Conservation (phyloP, 2,888 invertebrate species). For the Drosophila bunnanda region DNA sequence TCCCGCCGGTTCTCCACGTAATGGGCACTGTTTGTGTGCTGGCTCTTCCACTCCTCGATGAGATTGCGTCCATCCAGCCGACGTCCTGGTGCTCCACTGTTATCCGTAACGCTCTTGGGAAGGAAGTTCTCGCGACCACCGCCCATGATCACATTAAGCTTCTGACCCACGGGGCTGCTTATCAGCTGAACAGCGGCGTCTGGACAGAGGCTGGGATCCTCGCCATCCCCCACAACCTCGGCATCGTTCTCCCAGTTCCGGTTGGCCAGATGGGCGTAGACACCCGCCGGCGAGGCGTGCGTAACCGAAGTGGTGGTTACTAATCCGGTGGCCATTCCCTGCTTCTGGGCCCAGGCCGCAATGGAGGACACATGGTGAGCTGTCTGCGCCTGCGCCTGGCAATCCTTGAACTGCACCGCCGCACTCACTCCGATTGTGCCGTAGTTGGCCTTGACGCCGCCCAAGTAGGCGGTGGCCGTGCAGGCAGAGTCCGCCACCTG, state of each 20-base stretch:
- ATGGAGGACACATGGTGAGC: constrained; percentile 88
- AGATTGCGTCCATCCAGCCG: constrained; percentile 88
- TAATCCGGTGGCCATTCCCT: constrained; percentile 88
- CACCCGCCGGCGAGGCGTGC: constrained; percentile 91
- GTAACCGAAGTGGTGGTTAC: constrained; percentile 92
- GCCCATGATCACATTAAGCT: constrained; percentile 91
- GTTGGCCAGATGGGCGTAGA: constrained; percentile 90
- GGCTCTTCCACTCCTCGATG: constrained; percentile 88
- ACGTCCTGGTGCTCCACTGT: constrained; percentile 85
- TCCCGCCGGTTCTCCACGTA: constrained; percentile 89
- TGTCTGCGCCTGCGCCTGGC: constrained; percentile 87
- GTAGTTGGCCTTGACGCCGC: constrained; percentile 92
- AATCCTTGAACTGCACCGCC: constrained; percentile 88
- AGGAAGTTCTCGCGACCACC: constrained; percentile 90
- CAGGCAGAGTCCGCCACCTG: constrained; percentile 95
- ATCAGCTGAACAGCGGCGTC: constrained; percentile 92
- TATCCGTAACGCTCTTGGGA: constrained; percentile 86
- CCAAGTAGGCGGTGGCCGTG: constrained; percentile 92
- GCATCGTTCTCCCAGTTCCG: constrained; percentile 90
- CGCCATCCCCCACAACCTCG: constrained; percentile 85
- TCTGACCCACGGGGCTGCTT: constrained; percentile 88
- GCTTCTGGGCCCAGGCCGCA: constrained; percentile 89
- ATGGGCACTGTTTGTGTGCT: constrained; percentile 81
- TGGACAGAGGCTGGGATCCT: constrained; percentile 86
- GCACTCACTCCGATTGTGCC: constrained; percentile 91